phyloP scores from a whole-genome alignment of 2,113 vertebrate genomes.

The Microcebus griseorufus region DNA sequence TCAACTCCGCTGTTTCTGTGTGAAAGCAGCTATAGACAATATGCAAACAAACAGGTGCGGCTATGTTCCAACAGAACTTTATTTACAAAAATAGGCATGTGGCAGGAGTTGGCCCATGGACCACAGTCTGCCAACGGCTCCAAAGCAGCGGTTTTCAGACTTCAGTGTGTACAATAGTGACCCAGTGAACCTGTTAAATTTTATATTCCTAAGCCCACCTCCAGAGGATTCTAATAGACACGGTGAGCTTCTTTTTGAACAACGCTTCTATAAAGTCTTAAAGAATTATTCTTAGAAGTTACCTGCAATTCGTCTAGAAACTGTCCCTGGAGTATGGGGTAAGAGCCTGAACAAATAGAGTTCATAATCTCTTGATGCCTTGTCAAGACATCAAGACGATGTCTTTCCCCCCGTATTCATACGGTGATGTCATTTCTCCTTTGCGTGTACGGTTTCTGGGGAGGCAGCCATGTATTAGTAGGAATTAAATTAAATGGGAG shows the following conservation, averaged over 20 bases:
- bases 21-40: not conserved
- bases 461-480: not conserved
- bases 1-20: not conserved
- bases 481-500: constrained; percentile 17
- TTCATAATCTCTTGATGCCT: not conserved
- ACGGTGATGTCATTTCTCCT: not conserved
- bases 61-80: not conserved
- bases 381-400: not conserved
- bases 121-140: not conserved
- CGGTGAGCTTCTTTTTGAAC: not conserved
- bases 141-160: not conserved
- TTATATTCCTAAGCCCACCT: not conserved
- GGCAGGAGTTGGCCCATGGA: not conserved
- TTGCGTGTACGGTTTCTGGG: not conserved
- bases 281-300: not conserved
- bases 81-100: not conserved
- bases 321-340: not conserved
- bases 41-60: not conserved
- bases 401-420: not conserved
- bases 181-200: not conserved
- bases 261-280: not conserved
- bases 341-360: not conserved
- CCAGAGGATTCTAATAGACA: not conserved
- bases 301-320: constrained; percentile 26
- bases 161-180: not conserved